Evolutionary conservation across 2,113 vertebrate species (phyloP).

Genomic region (Platysteira castanea): DNA sequence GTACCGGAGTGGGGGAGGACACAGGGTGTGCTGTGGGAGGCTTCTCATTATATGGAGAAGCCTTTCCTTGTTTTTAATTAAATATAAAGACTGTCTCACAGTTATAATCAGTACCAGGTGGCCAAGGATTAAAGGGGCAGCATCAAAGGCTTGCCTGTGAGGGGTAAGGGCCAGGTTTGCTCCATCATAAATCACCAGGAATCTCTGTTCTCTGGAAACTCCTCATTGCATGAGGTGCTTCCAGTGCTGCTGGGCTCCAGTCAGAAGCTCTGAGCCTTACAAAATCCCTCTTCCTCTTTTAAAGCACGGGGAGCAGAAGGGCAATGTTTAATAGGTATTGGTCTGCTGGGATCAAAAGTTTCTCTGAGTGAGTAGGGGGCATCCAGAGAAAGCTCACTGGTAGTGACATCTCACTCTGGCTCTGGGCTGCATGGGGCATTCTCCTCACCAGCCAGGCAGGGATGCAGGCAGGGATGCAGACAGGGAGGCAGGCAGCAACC

Average conservation of each 20-base stretch:
- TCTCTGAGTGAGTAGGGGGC: neutral
- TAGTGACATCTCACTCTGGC: neutral
- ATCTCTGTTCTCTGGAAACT: neutral
- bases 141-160: conserved; percentile 31
- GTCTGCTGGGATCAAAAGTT: neutral
- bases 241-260: neutral
- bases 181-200: conserved; percentile 7
- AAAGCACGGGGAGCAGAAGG: neutral
- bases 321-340: neutral
- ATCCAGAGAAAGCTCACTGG: neutral
- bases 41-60: neutral
- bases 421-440: neutral
- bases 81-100: conserved; percentile 20
- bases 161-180: neutral
- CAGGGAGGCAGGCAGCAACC: neutral
- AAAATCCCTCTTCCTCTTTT: neutral
- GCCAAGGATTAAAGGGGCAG: conserved; percentile 31
- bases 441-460: neutral
- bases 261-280: neutral
- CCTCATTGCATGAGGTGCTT: rapidly evolving
- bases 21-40: neutral
- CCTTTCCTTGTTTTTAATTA: conserved; percentile 45
- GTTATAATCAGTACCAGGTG: conserved; percentile 38
- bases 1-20: rapidly evolving
- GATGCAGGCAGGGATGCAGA: neutral